These are phyloP conservation scores for Plebejus anna DNA, from an alignment of 2,888 invertebrate species.

Conservation along the genomic window DNA sequence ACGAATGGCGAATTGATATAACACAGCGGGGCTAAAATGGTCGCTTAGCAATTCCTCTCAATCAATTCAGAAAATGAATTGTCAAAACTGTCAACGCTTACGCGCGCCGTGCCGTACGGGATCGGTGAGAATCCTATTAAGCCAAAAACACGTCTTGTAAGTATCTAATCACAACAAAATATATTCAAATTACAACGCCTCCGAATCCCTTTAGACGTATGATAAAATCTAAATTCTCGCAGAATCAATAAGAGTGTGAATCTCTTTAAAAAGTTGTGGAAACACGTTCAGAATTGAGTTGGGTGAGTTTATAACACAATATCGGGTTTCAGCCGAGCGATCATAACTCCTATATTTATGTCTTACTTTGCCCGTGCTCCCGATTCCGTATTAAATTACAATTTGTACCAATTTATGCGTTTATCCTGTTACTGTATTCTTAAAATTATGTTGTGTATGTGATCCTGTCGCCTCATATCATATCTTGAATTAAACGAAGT, in stretches of 20 bases:
- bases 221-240: neutral
- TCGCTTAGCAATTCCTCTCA: no score
- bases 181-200: neutral
- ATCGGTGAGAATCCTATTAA: no score
- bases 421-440: constrained; percentile 37
- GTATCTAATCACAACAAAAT: no score
- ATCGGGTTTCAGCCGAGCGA: constrained; percentile 32
- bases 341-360: constrained; percentile 63
- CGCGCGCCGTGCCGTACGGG: no score
- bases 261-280: constrained; percentile 1
- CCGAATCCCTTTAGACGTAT: neutral
- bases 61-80: no score
- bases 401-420: constrained; percentile 49
- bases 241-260: constrained; percentile 4
- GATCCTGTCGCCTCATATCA: neutral
- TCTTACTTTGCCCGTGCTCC: constrained; percentile 54
- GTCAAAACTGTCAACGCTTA: no score
- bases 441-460: constrained; percentile 31
- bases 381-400: constrained; percentile 53
- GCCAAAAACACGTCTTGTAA: no score
- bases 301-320: constrained; percentile 23
- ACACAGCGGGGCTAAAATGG: no score
- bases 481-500: neutral
- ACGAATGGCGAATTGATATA: no score
- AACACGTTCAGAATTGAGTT: constrained; percentile 18